Percentiles rank a stretch among this genome's conserved stretches.
Conservation (phyloP, 2,113 vertebrate genomes). For the Ochotona princeps region DNA sequence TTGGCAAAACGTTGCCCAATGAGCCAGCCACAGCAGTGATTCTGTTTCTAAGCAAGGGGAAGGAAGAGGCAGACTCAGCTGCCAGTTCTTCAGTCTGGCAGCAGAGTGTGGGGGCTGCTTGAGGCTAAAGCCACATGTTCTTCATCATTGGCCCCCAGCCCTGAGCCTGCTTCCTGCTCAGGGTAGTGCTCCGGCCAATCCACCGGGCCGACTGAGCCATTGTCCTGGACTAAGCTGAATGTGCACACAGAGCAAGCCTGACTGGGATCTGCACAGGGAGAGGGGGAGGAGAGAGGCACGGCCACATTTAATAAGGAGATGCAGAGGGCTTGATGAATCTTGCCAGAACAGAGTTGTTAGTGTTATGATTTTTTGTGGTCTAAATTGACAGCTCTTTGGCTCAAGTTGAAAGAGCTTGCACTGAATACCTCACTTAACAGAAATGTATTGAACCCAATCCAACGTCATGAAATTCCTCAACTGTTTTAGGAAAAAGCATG, state of each 20-base stretch:
- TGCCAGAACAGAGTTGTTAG: conserved; percentile 73
- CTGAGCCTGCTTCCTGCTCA: not conserved
- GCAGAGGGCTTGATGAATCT: conserved; percentile 69
- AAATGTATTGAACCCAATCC: conserved; percentile 73
- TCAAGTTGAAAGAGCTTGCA: conserved; percentile 63
- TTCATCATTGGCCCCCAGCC: not conserved
- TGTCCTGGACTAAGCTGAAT: not conserved
- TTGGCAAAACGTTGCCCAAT: not conserved
- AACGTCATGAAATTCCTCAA: conserved; percentile 76
- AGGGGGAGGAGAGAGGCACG: conserved; percentile 41
- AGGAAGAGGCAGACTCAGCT: not conserved
- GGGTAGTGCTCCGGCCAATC: not conserved
- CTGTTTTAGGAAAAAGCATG: conserved; percentile 58
- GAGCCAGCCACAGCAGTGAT: not conserved
- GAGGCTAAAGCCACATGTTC: not conserved
- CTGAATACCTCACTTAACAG: conserved; percentile 73
- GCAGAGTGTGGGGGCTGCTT: not conserved
- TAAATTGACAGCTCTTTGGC: conserved; percentile 77
- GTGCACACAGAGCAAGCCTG: not conserved
- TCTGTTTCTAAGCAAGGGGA: not conserved
- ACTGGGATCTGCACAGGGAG: not conserved
- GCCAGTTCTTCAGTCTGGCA: not conserved
- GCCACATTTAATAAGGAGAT: conserved; percentile 46
- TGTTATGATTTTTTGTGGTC: conserved; percentile 65
- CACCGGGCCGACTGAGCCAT: not conserved